Base-by-base conservation (phyloP, 1,140 invertebrate species). In the Zaprionus tsacasi region DNA sequence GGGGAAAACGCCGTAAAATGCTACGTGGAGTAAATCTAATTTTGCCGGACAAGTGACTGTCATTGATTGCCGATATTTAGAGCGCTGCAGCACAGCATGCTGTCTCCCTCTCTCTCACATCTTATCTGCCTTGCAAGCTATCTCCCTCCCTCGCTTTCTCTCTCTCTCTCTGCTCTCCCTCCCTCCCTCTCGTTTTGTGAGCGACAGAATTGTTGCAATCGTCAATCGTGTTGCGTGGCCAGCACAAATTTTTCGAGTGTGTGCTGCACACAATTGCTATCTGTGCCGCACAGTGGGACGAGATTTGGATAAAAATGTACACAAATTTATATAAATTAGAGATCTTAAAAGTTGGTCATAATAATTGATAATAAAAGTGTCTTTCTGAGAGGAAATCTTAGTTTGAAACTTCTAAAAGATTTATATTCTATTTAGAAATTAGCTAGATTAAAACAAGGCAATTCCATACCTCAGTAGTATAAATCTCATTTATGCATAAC, bases 1-100 rank as follows among this genome's bases (percentile, higher is more conserved):
- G 58, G 58, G 59, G 48, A 66, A 64, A 79, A 45, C 21, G 33
- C 54, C 69, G 59, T 82, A 82, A 82, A 87, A 80, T 82, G 78
- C 75, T 82, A 65, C 70, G 70, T 89, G 60, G 65, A 88, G 74
- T 83, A 83, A 83, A 83, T 88, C 83, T 80, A 83, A 88, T 83
- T 89, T 88, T 58, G 70, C 77, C 70, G 77, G 85, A 89, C 85
- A 88, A 83, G 77, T 88, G 83, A 89, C 67, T 88, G 80, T 80
- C 85, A 88, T 88, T 82, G 83, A 88, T 82, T 80, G 83, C 61
- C 77, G 66, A 87, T 83, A 82, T 78, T 74, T 78, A 78, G 73
- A 79, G 76, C 61, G 48, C 61, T 68, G 71, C 61, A 66, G 69
- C 61, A 50, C 17, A 68, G 40, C 55, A 48, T 35, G 13, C 54